Evolutionary conservation across 2,113 vertebrate species (phyloP).

Genomic region (Oophaga pumilio): DNA sequence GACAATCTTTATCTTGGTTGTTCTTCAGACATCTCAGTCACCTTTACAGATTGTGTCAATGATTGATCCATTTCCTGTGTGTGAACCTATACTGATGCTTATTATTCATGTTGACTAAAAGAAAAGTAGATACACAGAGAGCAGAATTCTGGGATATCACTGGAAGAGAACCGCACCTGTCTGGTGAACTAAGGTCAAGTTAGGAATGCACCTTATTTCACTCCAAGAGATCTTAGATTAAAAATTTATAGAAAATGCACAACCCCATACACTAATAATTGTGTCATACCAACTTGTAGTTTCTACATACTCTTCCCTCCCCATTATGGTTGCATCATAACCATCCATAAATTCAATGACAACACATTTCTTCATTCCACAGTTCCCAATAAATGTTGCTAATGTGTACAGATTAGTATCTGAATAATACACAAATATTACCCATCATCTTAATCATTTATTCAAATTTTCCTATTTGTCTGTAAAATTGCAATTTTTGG

Average conservation of each 20-base stretch:
- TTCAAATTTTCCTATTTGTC: too few species aligned
- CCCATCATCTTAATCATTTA: too few species aligned
- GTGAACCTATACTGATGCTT: neutral
- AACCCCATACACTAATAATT: neutral
- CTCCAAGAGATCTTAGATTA: neutral
- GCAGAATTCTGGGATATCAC: neutral
- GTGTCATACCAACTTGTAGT: neutral
- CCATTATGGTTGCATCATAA: too few species aligned
- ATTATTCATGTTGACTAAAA: slow-evolving; percentile 36
- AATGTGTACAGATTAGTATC: too few species aligned
- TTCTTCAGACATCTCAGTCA: neutral
- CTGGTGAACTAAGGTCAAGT: slow-evolving; percentile 16
- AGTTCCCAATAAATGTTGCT: too few species aligned
- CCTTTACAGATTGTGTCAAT: neutral
- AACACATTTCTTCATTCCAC: too few species aligned
- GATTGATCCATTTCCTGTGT: neutral
- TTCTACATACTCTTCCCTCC: too few species aligned
- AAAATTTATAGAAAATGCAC: neutral
- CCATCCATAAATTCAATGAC: too few species aligned
- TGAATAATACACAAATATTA: too few species aligned
- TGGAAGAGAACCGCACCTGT: slow-evolving; percentile 33
- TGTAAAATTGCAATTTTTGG: too few species aligned
- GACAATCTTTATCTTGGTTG: neutral
- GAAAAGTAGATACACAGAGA: neutral
- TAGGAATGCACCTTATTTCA: neutral